Conservation (phyloP, 2,797 vertebrate genomes). For the Sebastes wilsoni region DNA sequence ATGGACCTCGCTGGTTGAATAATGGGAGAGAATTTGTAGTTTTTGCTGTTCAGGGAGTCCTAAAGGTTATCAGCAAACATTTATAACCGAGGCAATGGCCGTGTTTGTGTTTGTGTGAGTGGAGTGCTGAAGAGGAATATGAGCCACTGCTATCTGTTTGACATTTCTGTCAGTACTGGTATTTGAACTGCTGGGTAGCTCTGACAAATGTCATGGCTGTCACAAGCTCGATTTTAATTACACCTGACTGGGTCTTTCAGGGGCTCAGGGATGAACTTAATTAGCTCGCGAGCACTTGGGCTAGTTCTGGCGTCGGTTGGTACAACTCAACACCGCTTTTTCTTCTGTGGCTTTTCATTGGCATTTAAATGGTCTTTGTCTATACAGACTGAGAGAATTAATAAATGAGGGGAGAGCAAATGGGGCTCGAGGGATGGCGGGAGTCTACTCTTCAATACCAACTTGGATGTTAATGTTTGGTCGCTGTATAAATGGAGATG, state of each 20-base stretch:
- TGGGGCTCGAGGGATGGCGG: conserved; percentile 5
- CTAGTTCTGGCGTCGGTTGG: conserved; percentile 65
- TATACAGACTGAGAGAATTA: conserved; percentile 55
- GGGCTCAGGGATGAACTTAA: conserved; percentile 88
- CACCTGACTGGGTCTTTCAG: conserved; percentile 87
- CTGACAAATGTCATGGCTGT: conserved; percentile 96
- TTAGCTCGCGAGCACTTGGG: conserved; percentile 83
- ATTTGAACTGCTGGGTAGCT: conserved; percentile 92
- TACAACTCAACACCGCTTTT: conserved; percentile 68
- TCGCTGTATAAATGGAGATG: conserved; percentile 28
- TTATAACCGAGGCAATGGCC: conserved; percentile 74
- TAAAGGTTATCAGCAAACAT: conserved; percentile 93
- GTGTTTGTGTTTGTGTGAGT: conserved; percentile 29
- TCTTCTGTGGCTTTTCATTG: conserved; percentile 42
- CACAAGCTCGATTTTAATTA: conserved; percentile 95
- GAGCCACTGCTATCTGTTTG: conserved; percentile 88
- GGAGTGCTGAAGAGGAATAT: conserved; percentile 65
- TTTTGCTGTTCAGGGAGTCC: conserved; percentile 84
- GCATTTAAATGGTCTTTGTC: conserved; percentile 69
- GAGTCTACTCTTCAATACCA: conserved; percentile 26
- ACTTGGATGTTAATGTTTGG: conserved; percentile 43
- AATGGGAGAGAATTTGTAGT: conserved; percentile 83
- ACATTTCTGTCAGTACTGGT: conserved; percentile 97
- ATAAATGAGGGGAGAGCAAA: conserved; percentile 52
- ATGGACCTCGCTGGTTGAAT: conserved; percentile 62